Evolutionary conservation across 1,140 invertebrate genomes (phyloP), one percentile per base, ranked within the genome.

Genomic region (Coptotermes formosanus): DNA sequence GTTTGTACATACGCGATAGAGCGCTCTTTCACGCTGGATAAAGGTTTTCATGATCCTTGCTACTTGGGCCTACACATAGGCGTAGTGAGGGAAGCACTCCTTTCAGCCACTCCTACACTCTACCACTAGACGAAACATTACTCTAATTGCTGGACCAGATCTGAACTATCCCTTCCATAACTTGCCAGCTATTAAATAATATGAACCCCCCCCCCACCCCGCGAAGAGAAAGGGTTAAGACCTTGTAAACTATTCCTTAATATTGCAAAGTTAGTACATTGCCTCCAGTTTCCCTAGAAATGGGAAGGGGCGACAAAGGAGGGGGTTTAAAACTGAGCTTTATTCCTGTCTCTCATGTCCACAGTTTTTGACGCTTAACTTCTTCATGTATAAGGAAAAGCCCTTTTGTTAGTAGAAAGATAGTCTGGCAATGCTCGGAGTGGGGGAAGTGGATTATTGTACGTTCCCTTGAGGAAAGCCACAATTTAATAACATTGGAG

Each of bases 401-500:
- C 64, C 64, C 64, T 75, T 75, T 30, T 75, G 25, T 75, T 75
- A 75, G 64, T 16, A 75, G 25, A 75, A 75, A 75, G 64, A 75
- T 75, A 25, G 25, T 55, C 52, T 55, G 64, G 64, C 30, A 14
- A 55, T 55, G 6, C 21, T 55, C 14, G 64, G 64, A 25, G 59
- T 64, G 59, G 64, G 23, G 64, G 64, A 25, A 43, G 3, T 25
- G 82, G 82, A 45, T 83, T 45, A 45, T 45, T 4, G 32, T 8
- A 52, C 48, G 82, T 83, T 83, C 48, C 82, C 82, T 52, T 52
- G 48, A 52, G 48, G 82, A 52, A 83, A 83, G 48, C 82, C 82
- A 83, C 82, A 83, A 83, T 83, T 83, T 83, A 83, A 83, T 83
- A 83, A 83, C 82, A 83, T 52, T 52, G 82, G 48, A 52, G 43